phyloP scores from a whole-genome alignment of 2,797 vertebrate species.

The Danio tinwini region DNA sequence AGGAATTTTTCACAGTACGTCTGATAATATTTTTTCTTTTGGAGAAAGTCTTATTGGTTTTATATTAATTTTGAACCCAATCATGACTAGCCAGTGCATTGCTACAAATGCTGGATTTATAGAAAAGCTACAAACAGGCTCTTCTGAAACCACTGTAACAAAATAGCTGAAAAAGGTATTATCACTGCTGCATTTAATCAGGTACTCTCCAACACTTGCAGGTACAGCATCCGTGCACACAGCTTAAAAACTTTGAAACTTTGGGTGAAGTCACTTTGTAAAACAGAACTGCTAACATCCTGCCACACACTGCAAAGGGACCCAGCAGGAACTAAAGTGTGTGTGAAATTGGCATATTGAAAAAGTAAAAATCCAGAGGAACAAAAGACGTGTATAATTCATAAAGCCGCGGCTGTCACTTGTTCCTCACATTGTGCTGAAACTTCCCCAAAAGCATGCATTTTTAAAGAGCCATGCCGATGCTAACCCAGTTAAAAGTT shows the following conservation, averaged over 20 bases:
- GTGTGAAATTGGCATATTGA: conserved; percentile 23
- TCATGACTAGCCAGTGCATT: background rate
- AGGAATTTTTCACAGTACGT: too few species aligned
- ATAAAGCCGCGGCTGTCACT: conserved; percentile 22
- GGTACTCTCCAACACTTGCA: conserved; percentile 2
- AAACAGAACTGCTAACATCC: conserved; percentile 33
- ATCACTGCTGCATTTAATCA: background rate
- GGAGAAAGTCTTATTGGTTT: too few species aligned
- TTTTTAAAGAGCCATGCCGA: conserved; percentile 40
- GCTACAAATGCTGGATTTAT: background rate
- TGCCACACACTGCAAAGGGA: conserved; percentile 29
- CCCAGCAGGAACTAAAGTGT: conserved; percentile 28
- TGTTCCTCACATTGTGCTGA: conserved; percentile 39
- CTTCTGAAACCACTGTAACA: background rate
- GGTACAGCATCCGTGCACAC: background rate
- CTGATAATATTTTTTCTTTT: too few species aligned
- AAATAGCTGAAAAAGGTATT: background rate
- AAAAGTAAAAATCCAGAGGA: conserved; percentile 40
- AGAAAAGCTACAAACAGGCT: background rate
- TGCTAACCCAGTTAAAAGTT: conserved; percentile 24
- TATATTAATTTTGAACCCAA: conserved; percentile 14
- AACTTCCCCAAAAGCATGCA: conserved; percentile 38
- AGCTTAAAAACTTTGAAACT: conserved; percentile 13
- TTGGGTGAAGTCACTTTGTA: conserved; percentile 5
- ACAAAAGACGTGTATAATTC: conserved; percentile 47